A percentile compares a stretch with the other conserved stretches of the same genome.
Conservation (phyloP, 1,140 invertebrate genomes). For the Drepana arcuata region DNA sequence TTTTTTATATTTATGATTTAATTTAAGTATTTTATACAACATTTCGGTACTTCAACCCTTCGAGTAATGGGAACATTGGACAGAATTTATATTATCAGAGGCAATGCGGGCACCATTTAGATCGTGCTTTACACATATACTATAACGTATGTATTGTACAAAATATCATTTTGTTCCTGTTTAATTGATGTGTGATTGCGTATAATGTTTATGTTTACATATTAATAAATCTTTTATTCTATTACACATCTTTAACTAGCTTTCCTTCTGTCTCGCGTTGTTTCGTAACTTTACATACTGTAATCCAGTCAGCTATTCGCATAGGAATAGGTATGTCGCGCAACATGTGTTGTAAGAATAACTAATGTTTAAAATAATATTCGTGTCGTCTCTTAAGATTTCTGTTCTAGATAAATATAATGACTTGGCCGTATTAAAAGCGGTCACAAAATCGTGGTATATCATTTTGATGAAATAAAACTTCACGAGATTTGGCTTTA, state of each 20-base stretch:
- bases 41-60: constrained; percentile 56
- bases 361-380: too few species aligned
- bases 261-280: background rate
- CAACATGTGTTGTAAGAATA: too few species aligned
- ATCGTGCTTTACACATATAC: too few species aligned
- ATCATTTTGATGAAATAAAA: constrained; percentile 66
- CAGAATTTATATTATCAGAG: constrained; percentile 15
- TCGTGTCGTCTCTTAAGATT: constrained; percentile 25
- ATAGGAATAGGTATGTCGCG: too few species aligned
- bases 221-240: constrained; percentile 68
- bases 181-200: constrained; percentile 62
- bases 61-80: constrained; percentile 45
- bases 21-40: constrained; percentile 52
- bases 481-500: constrained; percentile 41
- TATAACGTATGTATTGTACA: constrained; percentile 62
- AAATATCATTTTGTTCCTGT: constrained; percentile 53
- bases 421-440: constrained; percentile 51
- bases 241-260: constrained; percentile 23
- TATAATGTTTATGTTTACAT: constrained; percentile 60
- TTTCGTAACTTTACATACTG: too few species aligned
- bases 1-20: constrained; percentile 43
- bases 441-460: constrained; percentile 60
- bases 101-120: constrained; percentile 16
- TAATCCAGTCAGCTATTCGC: too few species aligned
- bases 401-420: constrained; percentile 51